Percentiles rank a stretch among this genome's conserved stretches.
phyloP scores from a whole-genome alignment of 1,140 invertebrate genomes.

The Lamellibrachia luymesi region DNA sequence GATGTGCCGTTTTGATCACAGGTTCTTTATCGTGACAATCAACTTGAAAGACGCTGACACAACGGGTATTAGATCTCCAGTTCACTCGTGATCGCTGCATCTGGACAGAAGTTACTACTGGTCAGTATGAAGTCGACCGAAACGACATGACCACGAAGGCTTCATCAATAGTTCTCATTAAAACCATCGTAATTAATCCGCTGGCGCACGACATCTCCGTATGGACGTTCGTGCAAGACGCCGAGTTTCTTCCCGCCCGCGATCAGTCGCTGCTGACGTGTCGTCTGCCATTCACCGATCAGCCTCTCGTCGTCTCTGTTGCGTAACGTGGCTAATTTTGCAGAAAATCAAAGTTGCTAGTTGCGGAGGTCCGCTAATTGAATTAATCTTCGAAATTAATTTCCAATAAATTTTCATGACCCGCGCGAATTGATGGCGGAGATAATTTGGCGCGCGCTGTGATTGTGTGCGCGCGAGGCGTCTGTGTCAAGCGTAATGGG shows the following conservation, averaged over 20 bases:
- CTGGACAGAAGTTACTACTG: neutral
- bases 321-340: neutral
- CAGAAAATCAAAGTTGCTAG: neutral
- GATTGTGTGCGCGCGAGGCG: neutral
- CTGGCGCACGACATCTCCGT: neutral
- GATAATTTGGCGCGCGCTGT: neutral
- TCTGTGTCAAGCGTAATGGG: neutral
- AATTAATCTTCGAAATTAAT: slow-evolving; percentile 6
- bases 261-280: neutral
- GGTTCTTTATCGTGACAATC: too few relatives aligned
- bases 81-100: neutral
- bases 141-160: neutral
- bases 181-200: slow-evolving; percentile 5
- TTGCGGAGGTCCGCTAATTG: neutral
- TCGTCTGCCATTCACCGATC: neutral
- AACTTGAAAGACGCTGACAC: neutral
- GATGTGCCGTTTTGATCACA: neutral
- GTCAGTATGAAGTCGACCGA: neutral
- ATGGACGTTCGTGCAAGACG: neutral
- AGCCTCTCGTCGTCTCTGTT: neutral
- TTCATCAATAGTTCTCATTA: slow-evolving; percentile 5
- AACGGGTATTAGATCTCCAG: neutral
- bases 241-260: slow-evolving; percentile 2
- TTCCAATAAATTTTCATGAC: slow-evolving; percentile 1
- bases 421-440: neutral